Conservation (phyloP, 2,888 invertebrate genomes). For the Pseudoips prasinana region DNA sequence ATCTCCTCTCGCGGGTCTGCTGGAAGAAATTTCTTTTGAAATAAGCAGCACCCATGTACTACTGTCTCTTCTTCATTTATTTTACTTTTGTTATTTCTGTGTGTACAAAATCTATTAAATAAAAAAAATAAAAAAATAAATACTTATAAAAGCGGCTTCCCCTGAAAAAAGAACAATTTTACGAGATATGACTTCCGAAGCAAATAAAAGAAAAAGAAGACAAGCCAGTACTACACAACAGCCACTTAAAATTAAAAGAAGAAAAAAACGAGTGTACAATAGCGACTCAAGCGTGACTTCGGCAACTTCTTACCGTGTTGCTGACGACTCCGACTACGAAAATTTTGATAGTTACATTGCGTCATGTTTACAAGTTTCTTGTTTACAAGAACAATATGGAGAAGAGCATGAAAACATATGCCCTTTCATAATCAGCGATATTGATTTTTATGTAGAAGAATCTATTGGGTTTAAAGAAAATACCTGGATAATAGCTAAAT, state of each 20-base stretch:
- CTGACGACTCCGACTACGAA: slow-evolving; percentile 2
- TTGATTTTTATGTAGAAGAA: slow-evolving; percentile 1
- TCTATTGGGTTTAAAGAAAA: neutral
- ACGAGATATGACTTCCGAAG: neutral
- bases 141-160: neutral
- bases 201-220: neutral
- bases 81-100: too few species aligned
- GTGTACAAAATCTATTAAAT: too few species aligned
- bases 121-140: too few species aligned
- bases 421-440: neutral
- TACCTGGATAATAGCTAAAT: slow-evolving; percentile 8
- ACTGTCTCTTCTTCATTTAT: too few species aligned
- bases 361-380: slow-evolving; percentile 1
- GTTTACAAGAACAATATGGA: neutral
- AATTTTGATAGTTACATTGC: neutral
- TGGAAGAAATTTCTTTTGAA: too few species aligned
- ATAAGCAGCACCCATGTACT: too few species aligned
- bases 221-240: neutral
- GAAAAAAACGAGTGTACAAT: neutral
- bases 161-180: slow-evolving; percentile 1
- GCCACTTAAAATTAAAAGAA: neutral
- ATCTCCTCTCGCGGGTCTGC: too few species aligned
- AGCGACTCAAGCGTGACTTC: neutral
- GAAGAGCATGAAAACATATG: neutral
- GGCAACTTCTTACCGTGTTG: slow-evolving; percentile 3